These are phyloP conservation scores for Megalonaias nervosa DNA, from an alignment of 1,140 invertebrate genomes.

Conservation along the genomic window DNA sequence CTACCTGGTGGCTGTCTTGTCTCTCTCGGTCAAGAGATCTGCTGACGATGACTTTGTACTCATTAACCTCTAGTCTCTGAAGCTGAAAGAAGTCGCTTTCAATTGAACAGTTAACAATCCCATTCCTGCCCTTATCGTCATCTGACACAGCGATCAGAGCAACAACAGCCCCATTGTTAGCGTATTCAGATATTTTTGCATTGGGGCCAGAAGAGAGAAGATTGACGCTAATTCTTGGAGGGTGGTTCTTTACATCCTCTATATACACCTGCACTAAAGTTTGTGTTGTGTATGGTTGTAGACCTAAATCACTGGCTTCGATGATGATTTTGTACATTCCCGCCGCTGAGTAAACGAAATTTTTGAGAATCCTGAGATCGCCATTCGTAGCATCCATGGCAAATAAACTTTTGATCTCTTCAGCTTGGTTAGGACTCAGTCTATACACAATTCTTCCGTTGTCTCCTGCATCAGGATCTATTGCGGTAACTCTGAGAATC, in stretches of 20 bases:
- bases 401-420: slow-evolving; percentile 28
- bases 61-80: slow-evolving; percentile 19
- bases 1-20: slow-evolving; percentile 19
- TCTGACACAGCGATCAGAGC: slow-evolving; percentile 26
- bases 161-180: slow-evolving; percentile 23
- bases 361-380: slow-evolving; percentile 27
- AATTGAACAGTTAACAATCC: slow-evolving; percentile 28
- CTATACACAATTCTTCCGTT: slow-evolving; percentile 41
- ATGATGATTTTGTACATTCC: slow-evolving; percentile 32
- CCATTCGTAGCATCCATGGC: slow-evolving; percentile 21
- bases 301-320: slow-evolving; percentile 32
- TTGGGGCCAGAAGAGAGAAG: slow-evolving; percentile 18
- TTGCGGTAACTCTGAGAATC: slow-evolving; percentile 41
- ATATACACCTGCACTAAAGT: slow-evolving; percentile 29
- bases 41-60: slow-evolving; percentile 31
- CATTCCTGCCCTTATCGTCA: slow-evolving; percentile 32
- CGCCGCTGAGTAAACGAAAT: slow-evolving; percentile 19
- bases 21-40: slow-evolving; percentile 23
- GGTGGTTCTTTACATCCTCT: slow-evolving; percentile 34
- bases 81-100: slow-evolving; percentile 26
- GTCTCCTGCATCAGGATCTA: slow-evolving; percentile 42
- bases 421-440: slow-evolving; percentile 23
- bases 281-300: slow-evolving; percentile 27
- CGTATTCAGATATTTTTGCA: slow-evolving; percentile 33
- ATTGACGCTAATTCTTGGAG: slow-evolving; percentile 31